These are phyloP conservation scores for Dasyornis broadbenti DNA, from an alignment of 2,113 vertebrate genomes.

Conservation along the genomic window DNA sequence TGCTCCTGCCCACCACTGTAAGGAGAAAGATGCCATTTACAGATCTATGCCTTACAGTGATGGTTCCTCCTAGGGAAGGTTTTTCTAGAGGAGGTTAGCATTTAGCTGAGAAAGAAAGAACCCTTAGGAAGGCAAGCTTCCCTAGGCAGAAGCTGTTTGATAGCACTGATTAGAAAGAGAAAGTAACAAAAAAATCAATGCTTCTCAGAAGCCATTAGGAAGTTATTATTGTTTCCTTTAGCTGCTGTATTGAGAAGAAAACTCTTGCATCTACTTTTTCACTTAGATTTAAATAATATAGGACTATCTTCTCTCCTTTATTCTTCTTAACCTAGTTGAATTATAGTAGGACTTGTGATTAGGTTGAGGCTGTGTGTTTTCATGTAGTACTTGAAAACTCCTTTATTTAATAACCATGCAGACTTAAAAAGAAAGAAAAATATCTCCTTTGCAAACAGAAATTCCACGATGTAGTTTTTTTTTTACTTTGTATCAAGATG, in stretches of 20 bases:
- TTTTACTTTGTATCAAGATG: background rate
- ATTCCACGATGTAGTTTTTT: background rate
- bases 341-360: background rate
- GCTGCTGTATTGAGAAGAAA: background rate
- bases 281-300: background rate
- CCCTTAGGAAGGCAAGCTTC: background rate
- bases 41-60: background rate
- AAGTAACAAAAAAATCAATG: background rate
- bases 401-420: constrained; percentile 15
- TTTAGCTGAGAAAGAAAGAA: background rate
- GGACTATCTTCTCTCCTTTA: background rate
- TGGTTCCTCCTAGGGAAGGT: background rate
- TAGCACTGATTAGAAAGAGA: background rate
- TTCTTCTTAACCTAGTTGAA: background rate
- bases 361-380: background rate
- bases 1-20: background rate
- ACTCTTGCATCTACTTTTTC: background rate
- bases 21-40: background rate
- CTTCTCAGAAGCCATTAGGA: background rate
- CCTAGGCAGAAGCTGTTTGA: background rate
- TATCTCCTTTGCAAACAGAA: background rate
- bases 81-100: background rate
- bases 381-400: constrained; percentile 16
- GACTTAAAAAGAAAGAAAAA: background rate
- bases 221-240: background rate